Evolutionary conservation across 2,797 vertebrate genomes (phyloP).

Genomic region (Halcyon smyrnensis): DNA sequence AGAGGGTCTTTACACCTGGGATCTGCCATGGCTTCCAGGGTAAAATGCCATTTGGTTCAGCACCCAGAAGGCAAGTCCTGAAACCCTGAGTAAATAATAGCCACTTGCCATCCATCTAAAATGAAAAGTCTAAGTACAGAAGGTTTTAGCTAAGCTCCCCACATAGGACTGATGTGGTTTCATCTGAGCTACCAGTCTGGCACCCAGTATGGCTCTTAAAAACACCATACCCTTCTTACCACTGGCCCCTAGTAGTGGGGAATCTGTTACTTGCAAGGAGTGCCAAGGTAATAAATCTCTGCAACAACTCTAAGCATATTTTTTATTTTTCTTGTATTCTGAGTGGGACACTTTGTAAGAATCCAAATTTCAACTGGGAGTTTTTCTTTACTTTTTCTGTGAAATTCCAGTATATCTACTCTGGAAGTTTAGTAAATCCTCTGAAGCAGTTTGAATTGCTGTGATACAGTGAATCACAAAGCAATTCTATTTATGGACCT

Average conservation of each 20-base stretch:
- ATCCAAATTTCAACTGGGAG: not conserved
- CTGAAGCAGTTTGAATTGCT: not conserved
- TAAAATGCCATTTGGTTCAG: not conserved
- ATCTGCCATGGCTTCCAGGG: not conserved
- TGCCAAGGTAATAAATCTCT: not conserved
- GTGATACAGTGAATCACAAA: not conserved
- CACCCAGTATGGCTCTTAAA: not conserved
- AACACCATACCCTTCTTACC: rapidly evolving
- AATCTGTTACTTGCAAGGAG: not conserved
- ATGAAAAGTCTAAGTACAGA: not conserved
- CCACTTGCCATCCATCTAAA: not conserved
- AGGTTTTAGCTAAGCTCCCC: not conserved
- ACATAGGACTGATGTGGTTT: not conserved
- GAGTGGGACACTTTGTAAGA: not conserved
- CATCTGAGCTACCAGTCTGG: not conserved
- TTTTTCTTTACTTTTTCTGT: not conserved
- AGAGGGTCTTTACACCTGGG: not conserved
- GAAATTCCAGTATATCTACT: not conserved
- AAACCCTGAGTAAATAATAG: not conserved
- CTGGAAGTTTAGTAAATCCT: constrained; percentile 8
- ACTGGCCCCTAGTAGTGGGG: not conserved
- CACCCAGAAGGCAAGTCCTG: not conserved
- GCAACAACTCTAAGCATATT: not conserved
- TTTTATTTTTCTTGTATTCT: not conserved
- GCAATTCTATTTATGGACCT: not conserved